Conservation (phyloP, 2,888 invertebrate species). For the Antheraea assamensis region DNA sequence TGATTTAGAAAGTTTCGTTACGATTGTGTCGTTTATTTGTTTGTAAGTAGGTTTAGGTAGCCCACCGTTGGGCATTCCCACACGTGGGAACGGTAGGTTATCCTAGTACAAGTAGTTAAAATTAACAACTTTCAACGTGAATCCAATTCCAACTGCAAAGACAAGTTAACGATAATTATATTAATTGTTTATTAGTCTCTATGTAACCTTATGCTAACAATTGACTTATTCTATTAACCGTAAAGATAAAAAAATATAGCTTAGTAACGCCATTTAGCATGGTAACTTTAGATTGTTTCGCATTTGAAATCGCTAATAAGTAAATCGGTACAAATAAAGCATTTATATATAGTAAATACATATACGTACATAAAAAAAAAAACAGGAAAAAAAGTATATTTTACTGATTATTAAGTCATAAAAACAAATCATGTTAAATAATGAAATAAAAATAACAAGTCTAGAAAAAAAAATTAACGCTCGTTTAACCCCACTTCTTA, state of each 20-base stretch:
- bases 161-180: too few relatives aligned
- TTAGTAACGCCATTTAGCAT: not conserved
- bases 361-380: not conserved
- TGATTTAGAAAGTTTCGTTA: not conserved
- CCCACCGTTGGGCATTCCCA: not conserved
- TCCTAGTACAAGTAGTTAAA: too few relatives aligned
- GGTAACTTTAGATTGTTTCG: not conserved
- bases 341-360: not conserved
- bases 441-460: too few relatives aligned
- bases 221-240: not conserved
- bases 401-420: too few relatives aligned
- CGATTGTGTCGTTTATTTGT: not conserved
- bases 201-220: too few relatives aligned
- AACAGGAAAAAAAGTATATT: not conserved
- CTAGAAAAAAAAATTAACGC: too few relatives aligned
- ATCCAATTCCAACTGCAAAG: too few relatives aligned
- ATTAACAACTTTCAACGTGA: too few relatives aligned
- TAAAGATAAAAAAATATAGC: not conserved
- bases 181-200: too few relatives aligned
- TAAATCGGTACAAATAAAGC: not conserved
- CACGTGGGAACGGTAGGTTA: too few relatives aligned
- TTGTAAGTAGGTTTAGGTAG: not conserved
- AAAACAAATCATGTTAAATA: too few relatives aligned
- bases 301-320: not conserved
- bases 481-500: too few relatives aligned